phyloP scores from a whole-genome alignment of 2,797 vertebrate species.

The Molossus alvarezi region DNA sequence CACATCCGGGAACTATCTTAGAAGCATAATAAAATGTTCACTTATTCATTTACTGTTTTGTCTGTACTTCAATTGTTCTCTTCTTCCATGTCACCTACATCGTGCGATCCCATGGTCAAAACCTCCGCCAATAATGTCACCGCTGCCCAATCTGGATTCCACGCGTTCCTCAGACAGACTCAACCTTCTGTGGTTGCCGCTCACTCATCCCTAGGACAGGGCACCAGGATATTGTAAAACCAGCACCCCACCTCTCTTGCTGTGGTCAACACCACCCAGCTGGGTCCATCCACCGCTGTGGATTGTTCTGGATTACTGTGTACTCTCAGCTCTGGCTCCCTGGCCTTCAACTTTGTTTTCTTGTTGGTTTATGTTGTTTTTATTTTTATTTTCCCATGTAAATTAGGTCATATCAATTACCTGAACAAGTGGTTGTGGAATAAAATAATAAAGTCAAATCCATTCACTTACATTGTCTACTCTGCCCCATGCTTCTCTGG shows the following conservation, averaged over 20 bases:
- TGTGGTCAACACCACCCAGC: neutral
- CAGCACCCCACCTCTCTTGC: fast-evolving
- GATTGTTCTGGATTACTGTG: neutral
- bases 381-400: neutral
- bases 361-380: neutral
- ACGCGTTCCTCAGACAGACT: neutral
- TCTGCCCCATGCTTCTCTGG: neutral
- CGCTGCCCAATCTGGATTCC: neutral
- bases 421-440: neutral
- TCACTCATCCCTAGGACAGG: neutral
- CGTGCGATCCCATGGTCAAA: neutral
- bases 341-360: neutral
- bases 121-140: neutral
- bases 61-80: neutral
- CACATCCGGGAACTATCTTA: neutral
- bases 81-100: neutral
- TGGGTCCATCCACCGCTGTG: no score
- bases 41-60: neutral
- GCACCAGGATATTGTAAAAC: neutral
- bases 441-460: neutral
- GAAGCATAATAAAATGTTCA: neutral
- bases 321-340: neutral
- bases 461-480: neutral
- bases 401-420: neutral
- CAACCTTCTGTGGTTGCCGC: neutral